A percentile compares a stretch with the other conserved stretches of the same genome.
phyloP scores from a whole-genome alignment of 1,140 invertebrate species.

The Leptestheria dahalacensis region DNA sequence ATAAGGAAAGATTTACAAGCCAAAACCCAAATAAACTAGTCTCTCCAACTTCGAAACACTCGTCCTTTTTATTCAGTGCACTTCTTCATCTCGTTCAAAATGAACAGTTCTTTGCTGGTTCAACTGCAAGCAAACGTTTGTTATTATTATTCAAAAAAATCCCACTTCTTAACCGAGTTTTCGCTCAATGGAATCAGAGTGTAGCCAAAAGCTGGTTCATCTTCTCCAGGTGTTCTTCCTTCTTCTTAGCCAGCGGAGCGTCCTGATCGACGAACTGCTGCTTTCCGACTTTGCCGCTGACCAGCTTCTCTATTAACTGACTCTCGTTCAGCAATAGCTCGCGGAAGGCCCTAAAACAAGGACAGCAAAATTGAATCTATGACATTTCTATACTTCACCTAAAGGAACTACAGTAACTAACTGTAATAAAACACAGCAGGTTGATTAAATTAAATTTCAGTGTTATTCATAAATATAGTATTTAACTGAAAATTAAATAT shows the following conservation, averaged over 20 bases:
- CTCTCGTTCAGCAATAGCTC: constrained; percentile 30
- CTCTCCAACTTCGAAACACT: background rate
- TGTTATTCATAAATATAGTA: no score
- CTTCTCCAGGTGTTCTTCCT: constrained; percentile 47
- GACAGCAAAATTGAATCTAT: constrained; percentile 12
- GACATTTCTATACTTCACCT: no score
- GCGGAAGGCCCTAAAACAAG: constrained; percentile 25
- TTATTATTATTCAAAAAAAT: no score
- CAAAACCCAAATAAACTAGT: no score
- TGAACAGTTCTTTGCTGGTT: background rate
- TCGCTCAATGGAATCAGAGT: constrained; percentile 21
- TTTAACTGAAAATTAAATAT: no score
- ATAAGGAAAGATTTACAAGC: no score
- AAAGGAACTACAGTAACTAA: background rate
- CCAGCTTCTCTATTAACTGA: constrained; percentile 45
- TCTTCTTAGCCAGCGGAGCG: constrained; percentile 39
- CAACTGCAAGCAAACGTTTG: background rate
- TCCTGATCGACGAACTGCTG: constrained; percentile 48
- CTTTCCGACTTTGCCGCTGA: constrained; percentile 46
- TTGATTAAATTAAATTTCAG: no score
- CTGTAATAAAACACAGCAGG: background rate
- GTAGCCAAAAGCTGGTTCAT: constrained; percentile 41
- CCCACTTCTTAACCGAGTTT: no score
- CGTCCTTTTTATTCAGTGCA: background rate
- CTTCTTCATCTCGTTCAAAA: background rate